Percentiles rank a stretch among this genome's conserved stretches.
phyloP scores from a whole-genome alignment of 2,113 vertebrate genomes.

The Okapia johnstoni region DNA sequence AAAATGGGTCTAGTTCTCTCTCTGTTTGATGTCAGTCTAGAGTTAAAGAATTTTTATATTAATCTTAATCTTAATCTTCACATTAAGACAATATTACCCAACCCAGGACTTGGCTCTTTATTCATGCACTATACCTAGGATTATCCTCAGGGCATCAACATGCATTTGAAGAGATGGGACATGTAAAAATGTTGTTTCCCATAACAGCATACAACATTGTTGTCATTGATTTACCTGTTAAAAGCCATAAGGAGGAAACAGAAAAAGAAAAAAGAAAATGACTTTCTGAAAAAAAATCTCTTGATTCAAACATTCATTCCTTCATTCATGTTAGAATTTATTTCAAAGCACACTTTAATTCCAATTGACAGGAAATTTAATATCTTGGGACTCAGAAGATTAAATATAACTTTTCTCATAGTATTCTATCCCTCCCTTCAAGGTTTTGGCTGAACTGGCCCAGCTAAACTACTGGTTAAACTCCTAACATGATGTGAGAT shows the following conservation, averaged over 20 bases:
- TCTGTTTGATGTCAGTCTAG: not conserved
- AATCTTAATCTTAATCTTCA: not conserved
- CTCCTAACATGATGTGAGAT: not conserved
- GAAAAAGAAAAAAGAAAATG: not conserved
- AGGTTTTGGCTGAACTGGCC: not conserved
- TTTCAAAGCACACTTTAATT: constrained; percentile 49
- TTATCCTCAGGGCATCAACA: constrained; percentile 2
- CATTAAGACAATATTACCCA: not conserved
- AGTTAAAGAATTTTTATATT: not conserved
- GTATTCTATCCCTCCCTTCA: not conserved
- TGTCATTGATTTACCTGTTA: not conserved
- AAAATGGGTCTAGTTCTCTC: not conserved
- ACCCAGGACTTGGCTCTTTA: not conserved
- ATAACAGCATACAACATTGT: not conserved
- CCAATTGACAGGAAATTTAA: constrained; percentile 23
- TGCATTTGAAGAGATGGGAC: not conserved
- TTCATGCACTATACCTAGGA: not conserved
- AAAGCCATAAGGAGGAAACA: constrained; percentile 10
- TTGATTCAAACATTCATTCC: constrained; percentile 18
- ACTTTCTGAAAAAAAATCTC: constrained; percentile 43
- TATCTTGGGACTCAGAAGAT: not conserved
- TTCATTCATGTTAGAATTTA: constrained; percentile 39
- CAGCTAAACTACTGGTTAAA: not conserved
- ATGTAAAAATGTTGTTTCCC: not conserved
- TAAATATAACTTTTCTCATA: constrained; percentile 52